A percentile compares a stretch with the other conserved stretches of the same genome.
These are phyloP conservation scores for Atherinomorus stipes DNA, from an alignment of 2,113 vertebrate genomes.

Conservation along the genomic window DNA sequence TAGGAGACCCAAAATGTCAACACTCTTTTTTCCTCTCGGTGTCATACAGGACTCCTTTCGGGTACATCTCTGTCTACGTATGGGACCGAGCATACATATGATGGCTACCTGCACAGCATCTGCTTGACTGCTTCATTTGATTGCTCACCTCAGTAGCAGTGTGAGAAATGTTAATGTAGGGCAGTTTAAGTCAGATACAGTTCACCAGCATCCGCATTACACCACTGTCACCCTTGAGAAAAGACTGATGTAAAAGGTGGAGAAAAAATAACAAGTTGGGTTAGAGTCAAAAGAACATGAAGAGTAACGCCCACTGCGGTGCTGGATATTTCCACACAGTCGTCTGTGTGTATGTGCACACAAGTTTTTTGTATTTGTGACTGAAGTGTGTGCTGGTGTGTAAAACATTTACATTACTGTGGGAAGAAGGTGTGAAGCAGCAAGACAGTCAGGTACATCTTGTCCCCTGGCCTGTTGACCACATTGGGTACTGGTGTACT, in stretches of 20 bases:
- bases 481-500: conserved; percentile 55
- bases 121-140: conserved; percentile 62
- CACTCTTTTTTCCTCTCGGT: conserved; percentile 27
- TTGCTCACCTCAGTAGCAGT: conserved; percentile 53
- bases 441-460: conserved; percentile 44
- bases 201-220: conserved; percentile 30
- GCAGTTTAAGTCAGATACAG: conserved; percentile 57
- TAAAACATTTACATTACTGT: conserved; percentile 39
- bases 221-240: conserved; percentile 9
- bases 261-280: conserved; percentile 15
- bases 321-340: conserved; percentile 11
- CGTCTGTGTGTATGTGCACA: conserved; percentile 14
- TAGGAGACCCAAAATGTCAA: conserved; percentile 51
- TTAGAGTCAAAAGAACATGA: conserved; percentile 18
- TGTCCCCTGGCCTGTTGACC: conserved; percentile 51
- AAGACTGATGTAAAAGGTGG: background rate
- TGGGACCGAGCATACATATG: conserved; percentile 6
- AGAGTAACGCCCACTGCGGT: conserved; percentile 2
- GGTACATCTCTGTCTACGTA: conserved; percentile 9
- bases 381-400: conserved; percentile 30
- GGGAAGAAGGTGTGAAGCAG: conserved; percentile 42
- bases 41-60: conserved; percentile 6
- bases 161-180: conserved; percentile 69
- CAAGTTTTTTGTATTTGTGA: conserved; percentile 32
- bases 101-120: conserved; percentile 31